A percentile compares a stretch with the other conserved stretches of the same genome.
Conservation (phyloP, 2,113 vertebrate genomes). For the Pseudonaja textilis region DNA sequence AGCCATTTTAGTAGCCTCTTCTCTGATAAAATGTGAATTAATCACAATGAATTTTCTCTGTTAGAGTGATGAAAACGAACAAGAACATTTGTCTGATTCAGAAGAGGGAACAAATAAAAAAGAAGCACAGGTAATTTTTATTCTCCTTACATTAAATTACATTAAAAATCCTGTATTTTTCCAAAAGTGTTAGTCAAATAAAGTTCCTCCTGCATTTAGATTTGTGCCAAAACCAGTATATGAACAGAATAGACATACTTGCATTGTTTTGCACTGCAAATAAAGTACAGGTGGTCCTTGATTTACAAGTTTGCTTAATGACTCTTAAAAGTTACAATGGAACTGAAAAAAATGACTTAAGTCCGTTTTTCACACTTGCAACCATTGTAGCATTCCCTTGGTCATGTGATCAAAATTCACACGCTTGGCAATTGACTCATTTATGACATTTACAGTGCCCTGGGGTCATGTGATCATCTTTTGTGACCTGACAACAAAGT, state of each 20-base stretch:
- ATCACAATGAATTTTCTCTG: constrained; percentile 26
- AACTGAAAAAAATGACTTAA: neutral
- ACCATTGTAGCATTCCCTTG: neutral
- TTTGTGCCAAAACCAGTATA: neutral
- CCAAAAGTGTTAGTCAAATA: neutral
- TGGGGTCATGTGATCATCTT: neutral
- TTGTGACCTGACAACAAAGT: neutral
- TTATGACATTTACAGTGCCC: neutral
- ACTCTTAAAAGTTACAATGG: neutral
- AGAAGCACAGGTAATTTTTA: constrained; percentile 82
- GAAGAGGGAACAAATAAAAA: constrained; percentile 90
- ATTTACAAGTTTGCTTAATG: too few species aligned
- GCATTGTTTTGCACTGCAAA: neutral
- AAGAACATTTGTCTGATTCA: constrained; percentile 88
- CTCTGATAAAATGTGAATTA: neutral
- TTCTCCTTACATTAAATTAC: constrained; percentile 9
- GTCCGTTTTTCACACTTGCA: neutral
- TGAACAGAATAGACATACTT: neutral
- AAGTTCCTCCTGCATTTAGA: neutral
- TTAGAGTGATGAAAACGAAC: constrained; percentile 95
- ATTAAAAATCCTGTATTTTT: neutral
- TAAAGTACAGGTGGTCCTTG: too few species aligned
- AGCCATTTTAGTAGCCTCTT: neutral
- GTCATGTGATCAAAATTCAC: neutral
- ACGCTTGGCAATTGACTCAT: neutral